These are phyloP conservation scores for Caenorhabditis sp. DNA, from an alignment of 2,888 invertebrate species.

Conservation along the genomic window DNA sequence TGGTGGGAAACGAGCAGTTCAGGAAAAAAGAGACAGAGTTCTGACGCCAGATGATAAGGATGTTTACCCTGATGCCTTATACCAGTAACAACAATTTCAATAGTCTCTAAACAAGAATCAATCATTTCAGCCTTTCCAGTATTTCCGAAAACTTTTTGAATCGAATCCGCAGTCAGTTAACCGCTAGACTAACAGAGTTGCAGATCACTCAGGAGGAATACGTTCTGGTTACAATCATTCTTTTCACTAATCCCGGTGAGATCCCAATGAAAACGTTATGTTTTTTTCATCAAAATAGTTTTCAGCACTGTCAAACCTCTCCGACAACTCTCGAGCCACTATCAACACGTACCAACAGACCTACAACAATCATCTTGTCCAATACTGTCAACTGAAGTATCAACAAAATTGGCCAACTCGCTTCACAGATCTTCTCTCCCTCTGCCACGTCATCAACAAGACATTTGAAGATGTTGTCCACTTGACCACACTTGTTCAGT, in stretches of 20 bases:
- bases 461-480: background rate
- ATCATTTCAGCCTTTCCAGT: background rate
- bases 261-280: background rate
- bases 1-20: background rate
- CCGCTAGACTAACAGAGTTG: background rate
- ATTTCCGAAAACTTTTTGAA: background rate
- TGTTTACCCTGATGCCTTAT: background rate
- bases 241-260: background rate
- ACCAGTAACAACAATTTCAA: background rate
- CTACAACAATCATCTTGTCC: background rate
- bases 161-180: background rate
- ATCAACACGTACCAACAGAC: background rate
- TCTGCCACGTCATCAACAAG: constrained; percentile 3
- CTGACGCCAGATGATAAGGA: background rate
- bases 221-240: background rate
- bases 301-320: background rate
- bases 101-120: background rate
- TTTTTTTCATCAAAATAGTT: background rate
- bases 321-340: background rate
- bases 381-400: background rate
- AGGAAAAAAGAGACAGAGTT: background rate
- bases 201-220: background rate
- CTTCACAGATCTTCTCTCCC: background rate
- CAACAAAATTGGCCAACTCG: background rate
- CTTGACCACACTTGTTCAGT: background rate